phyloP scores from a whole-genome alignment of 2,113 vertebrate genomes.

The Myotis davidii region DNA sequence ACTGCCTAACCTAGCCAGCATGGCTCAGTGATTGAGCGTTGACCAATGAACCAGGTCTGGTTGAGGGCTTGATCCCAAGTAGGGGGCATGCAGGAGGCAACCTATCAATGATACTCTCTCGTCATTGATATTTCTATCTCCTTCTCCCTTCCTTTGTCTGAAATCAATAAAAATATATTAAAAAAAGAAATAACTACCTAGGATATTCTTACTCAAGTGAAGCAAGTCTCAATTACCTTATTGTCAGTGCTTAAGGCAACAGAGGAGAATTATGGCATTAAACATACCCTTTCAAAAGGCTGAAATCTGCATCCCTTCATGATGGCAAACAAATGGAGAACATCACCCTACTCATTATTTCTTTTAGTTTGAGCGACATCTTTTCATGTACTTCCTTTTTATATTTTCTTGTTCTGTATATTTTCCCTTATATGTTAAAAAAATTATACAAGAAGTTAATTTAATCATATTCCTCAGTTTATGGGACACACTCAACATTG shows the following conservation, averaged over 20 bases:
- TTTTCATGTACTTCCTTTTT: background rate
- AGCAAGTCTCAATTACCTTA: background rate
- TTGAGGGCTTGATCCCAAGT: too few relatives aligned
- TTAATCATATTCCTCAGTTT: background rate
- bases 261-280: background rate
- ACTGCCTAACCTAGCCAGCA: background rate
- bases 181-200: background rate
- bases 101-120: too few relatives aligned
- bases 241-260: background rate
- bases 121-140: too few relatives aligned
- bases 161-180: too few relatives aligned
- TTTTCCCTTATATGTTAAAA: background rate
- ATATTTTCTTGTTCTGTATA: background rate
- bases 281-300: background rate
- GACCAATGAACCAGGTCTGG: too few relatives aligned
- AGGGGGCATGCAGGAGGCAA: too few relatives aligned
- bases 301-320: background rate
- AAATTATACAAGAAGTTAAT: background rate
- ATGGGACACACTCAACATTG: background rate
- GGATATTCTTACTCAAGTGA: background rate
- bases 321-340: background rate
- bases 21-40: too few relatives aligned
- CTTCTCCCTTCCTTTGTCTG: too few relatives aligned
- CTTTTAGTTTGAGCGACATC: background rate
- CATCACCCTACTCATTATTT: background rate